Conservation (phyloP, 1,140 invertebrate species). For the Panagrolaimus sp. region DNA sequence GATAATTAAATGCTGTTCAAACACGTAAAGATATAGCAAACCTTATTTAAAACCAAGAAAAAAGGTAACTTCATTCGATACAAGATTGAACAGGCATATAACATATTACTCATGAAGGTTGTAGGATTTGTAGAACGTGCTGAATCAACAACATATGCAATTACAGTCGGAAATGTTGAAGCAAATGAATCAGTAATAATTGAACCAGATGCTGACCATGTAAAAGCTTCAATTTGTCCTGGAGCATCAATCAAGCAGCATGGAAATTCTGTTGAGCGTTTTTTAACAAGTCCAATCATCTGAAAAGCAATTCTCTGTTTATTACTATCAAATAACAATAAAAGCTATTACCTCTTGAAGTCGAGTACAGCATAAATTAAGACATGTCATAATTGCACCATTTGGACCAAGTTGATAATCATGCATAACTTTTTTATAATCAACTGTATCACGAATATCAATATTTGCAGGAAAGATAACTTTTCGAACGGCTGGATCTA, state of each 20-base stretch:
- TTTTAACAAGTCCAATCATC: slow-evolving; percentile 69
- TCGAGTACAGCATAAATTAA: slow-evolving; percentile 94
- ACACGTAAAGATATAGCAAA: too few species aligned
- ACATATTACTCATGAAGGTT: slow-evolving; percentile 99
- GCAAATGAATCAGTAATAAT: slow-evolving; percentile 93
- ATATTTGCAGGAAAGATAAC: slow-evolving; percentile 89
- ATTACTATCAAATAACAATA: slow-evolving; percentile 15
- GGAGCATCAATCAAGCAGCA: slow-evolving; percentile 94
- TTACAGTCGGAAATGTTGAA: slow-evolving; percentile 80
- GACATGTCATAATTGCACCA: slow-evolving; percentile 90
- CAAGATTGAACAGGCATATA: slow-evolving; percentile 98
- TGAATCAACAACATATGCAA: slow-evolving; percentile 69
- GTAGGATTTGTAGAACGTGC: slow-evolving; percentile 82
- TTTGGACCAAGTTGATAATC: slow-evolving; percentile 73
- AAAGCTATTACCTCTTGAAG: slow-evolving; percentile 72
- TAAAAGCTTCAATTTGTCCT: slow-evolving; percentile 96
- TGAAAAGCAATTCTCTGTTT: slow-evolving; percentile 61
- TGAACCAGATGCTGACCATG: slow-evolving; percentile 94
- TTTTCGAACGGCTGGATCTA: slow-evolving; percentile 92
- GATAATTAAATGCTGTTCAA: too few species aligned
- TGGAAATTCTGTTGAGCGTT: slow-evolving; percentile 67
- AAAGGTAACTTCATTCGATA: slow-evolving; percentile 94
- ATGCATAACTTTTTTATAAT: slow-evolving; percentile 99
- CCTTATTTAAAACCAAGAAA: slow-evolving; percentile 87
- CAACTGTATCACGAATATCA: slow-evolving; percentile 93